Conservation (phyloP, 2,888 invertebrate species). For the Lypha dubia region DNA sequence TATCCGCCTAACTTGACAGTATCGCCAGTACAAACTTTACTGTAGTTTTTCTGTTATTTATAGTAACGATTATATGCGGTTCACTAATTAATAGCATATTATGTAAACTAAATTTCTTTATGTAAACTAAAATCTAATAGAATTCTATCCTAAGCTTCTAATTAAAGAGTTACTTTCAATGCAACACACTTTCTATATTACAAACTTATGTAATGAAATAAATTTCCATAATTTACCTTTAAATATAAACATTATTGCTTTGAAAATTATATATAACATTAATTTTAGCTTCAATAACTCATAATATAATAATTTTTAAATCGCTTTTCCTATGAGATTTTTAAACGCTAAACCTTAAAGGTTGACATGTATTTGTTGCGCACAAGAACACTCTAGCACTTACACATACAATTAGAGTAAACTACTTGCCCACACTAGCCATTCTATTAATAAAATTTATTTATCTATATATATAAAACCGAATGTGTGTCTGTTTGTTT, state of each 20-base stretch:
- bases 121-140: no score
- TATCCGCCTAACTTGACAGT: no score
- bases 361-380: neutral
- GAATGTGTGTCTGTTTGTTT: neutral
- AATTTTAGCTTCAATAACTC: conserved; percentile 41
- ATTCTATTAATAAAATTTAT: neutral
- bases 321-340: conserved; percentile 27
- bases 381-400: neutral
- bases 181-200: neutral
- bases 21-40: no score
- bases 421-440: neutral
- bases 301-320: conserved; percentile 34
- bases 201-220: neutral
- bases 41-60: no score
- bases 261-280: neutral
- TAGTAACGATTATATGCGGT: no score
- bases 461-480: neutral
- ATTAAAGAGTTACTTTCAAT: neutral
- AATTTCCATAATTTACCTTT: neutral
- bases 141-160: neutral
- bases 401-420: neutral
- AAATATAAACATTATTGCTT: neutral
- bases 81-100: no score
- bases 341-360: conserved; percentile 4
- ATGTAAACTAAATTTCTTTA: no score